phyloP scores from a whole-genome alignment of 2,113 vertebrate genomes.

The Tympanuchus pallidicinctus region DNA sequence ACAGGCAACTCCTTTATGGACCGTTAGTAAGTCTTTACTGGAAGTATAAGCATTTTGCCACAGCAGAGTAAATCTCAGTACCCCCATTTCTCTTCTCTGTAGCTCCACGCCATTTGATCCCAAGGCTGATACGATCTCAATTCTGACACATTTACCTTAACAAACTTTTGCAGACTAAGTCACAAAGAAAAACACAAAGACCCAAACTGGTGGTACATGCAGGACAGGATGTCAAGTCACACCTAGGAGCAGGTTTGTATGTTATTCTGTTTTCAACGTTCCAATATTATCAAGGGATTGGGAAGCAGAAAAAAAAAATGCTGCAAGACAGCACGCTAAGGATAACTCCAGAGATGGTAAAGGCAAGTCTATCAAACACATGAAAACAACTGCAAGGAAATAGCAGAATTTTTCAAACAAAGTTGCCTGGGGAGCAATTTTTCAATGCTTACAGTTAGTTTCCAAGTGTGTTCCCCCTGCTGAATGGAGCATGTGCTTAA shows the following conservation, averaged over 20 bases:
- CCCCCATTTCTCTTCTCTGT: background rate
- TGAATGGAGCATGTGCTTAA: constrained; percentile 54
- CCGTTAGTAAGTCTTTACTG: background rate
- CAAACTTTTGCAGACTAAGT: background rate
- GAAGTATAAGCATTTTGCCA: background rate
- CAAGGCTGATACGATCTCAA: accelerated
- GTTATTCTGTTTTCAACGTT: background rate
- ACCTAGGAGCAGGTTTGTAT: background rate
- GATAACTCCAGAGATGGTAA: background rate
- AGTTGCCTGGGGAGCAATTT: constrained; percentile 18
- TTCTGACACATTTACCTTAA: background rate
- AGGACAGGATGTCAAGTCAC: background rate
- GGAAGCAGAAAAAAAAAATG: background rate
- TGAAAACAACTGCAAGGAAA: background rate
- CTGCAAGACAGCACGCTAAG: background rate
- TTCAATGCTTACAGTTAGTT: background rate
- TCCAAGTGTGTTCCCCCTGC: constrained; percentile 23
- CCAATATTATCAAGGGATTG: background rate
- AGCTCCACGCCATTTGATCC: background rate
- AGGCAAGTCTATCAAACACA: constrained; percentile 8
- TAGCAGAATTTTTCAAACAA: constrained; percentile 2
- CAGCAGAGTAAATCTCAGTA: accelerated
- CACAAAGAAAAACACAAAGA: background rate
- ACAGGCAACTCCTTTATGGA: background rate
- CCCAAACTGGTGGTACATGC: background rate